Conservation (phyloP, 2,888 invertebrate genomes). For the Caenorhabditis becei region DNA sequence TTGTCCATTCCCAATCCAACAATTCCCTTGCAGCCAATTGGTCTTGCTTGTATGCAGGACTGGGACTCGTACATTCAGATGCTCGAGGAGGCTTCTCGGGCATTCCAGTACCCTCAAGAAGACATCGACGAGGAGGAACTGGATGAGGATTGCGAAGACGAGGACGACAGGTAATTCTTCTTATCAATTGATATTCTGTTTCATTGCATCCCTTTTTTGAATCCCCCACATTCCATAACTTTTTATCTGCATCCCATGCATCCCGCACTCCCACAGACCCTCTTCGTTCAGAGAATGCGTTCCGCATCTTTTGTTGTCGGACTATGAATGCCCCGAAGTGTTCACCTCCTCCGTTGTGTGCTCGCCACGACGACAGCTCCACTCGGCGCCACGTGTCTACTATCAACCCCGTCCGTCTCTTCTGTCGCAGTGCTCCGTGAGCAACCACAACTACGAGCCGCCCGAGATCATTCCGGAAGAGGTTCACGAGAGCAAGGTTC, state of each 20-base stretch:
- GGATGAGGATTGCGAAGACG: constrained; percentile 40
- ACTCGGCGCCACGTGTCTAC: constrained; percentile 51
- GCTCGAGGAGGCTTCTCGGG: constrained; percentile 73
- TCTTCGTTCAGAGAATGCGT: constrained; percentile 55
- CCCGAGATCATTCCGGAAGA: constrained; percentile 52
- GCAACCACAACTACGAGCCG: constrained; percentile 27
- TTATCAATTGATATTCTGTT: not conserved
- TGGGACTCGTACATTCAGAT: constrained; percentile 80
- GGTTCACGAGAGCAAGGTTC: constrained; percentile 40
- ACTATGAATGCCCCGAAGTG: constrained; percentile 28
- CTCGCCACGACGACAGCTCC: constrained; percentile 27
- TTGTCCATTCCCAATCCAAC: not conserved
- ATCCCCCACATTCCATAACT: not conserved
- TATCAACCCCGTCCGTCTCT: constrained; percentile 31
- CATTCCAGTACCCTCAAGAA: constrained; percentile 50
- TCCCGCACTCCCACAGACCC: constrained; percentile 8
- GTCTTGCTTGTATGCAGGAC: constrained; percentile 79
- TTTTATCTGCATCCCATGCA: constrained; percentile 7
- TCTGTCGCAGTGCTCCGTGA: constrained; percentile 37
- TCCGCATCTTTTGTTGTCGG: constrained; percentile 51
- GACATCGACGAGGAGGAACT: constrained; percentile 42
- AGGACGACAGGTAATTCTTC: constrained; percentile 38
- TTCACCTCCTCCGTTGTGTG: constrained; percentile 22
- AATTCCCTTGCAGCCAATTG: constrained; percentile 76
- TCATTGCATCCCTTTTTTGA: constrained; percentile 30